Base-by-base conservation (phyloP, 2,797 vertebrate species). In the Spinus olivaceus region DNA sequence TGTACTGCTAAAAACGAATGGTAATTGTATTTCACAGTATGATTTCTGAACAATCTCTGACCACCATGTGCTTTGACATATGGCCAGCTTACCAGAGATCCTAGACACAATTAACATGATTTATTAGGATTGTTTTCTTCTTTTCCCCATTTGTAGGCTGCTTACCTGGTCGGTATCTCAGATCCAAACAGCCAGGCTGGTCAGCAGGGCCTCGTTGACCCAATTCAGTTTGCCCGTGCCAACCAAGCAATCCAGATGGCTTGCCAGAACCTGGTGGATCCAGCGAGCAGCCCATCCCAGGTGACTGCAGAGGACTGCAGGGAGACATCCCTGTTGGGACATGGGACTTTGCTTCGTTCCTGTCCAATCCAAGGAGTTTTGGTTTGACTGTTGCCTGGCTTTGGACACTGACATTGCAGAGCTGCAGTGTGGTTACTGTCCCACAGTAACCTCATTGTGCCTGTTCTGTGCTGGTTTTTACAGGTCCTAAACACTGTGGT, bases 241-340 rank as follows among this genome's bases (percentile, higher is more conserved):
- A 99, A 99, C 96, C 99, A 99, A 91, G 99, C 99, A 3, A 99
- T 99, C 97, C 99, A 99, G 97, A 99, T 99, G 99, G 99, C 99
- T 2, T 99, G 99, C 94, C 99, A 99, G 98, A 99, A 99, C 84
- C 96, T 99, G 93, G 99, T 99, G 61, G 99, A 99, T 89, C 99
- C 99, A 10, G 98, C 98, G 14, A 99, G 99, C 93, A 99, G 99
- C 95, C 99, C 99, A 0, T 99, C 99, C 5, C 99, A 99, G 99
- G 99, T 99, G 96, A 94, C 4, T 30, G 28, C 67, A 44, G 32
- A 7, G 28, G 39, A 17, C 0, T 54, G 50, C 53, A 59, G 16
- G 6, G 33, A 44, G 9, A 25, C 6, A 0, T 14, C 22, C 19
- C 35, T 30, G 25, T 13, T 25, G 28, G 72, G 12, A 35, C 22